Base-by-base conservation (phyloP, 2,797 vertebrate genomes). In the Alauda arvensis region DNA sequence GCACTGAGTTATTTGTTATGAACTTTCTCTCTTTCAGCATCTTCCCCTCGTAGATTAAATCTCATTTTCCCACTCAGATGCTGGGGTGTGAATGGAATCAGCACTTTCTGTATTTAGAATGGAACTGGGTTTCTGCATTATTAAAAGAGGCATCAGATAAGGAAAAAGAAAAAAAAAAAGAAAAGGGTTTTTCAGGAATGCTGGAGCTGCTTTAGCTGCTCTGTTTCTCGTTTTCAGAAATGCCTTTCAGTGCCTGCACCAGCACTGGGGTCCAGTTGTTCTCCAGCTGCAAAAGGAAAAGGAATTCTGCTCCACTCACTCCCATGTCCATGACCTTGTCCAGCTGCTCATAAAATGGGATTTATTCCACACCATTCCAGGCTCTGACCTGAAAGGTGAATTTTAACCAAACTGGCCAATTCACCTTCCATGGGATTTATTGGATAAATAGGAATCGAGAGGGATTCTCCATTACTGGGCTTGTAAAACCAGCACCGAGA, bases 1-100 rank as follows among this genome's bases (percentile, higher is more conserved):
- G 9, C 8, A 15, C 53, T 9, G 67, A 66, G 37, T 83, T 93
- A 59, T 91, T 94, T 86, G 67, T 48, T 80, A 14, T 20, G 75
- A 93, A 87, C 85, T 85, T 80, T 63, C 37, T 57, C 14, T 83
- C 85, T 88, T 83, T 65, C 79, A 75, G 76, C 66, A 63, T 83
- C 84, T 33, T 37, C 61, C 75, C 45, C 76, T 71, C 51, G 48
- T 7, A 48, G 51, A 81, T 81, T 45, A 70, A 79, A 80, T 86
- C 71, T 71, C 34, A 59, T 95, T 85, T 94, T 74, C 65, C 78
- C n/a, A 40, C 85, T 90, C 52, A 46, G 26, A 48, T 55, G 21
- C 33, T 66, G 43, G 37, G 45, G 5, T 57, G 72, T 57, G 59
- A 80, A 87, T 46, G 66, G 75, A 72, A 91, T 78, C 80, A 74